Conservation (phyloP, 2,113 vertebrate genomes). For the Piprites chloris region DNA sequence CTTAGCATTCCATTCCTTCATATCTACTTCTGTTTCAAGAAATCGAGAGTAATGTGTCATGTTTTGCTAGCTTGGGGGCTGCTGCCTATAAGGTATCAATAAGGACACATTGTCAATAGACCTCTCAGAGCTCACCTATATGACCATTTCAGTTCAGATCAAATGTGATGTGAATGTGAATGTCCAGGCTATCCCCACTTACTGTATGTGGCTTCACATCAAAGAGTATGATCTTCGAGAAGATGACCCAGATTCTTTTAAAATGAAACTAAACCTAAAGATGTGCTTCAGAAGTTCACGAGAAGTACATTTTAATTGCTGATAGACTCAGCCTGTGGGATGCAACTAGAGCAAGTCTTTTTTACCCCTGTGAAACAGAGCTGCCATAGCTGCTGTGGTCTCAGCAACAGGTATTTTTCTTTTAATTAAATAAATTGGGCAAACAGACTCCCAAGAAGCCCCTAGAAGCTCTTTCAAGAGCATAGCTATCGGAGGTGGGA, state of each 20-base stretch:
- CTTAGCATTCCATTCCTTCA: background rate
- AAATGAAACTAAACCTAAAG: background rate
- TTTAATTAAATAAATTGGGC: background rate
- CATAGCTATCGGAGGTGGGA: rapidly evolving
- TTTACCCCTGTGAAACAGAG: background rate
- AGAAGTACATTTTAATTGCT: background rate
- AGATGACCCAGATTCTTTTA: background rate
- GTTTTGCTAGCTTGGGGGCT: background rate
- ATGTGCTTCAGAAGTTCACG: background rate
- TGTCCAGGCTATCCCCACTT: background rate
- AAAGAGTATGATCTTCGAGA: background rate
- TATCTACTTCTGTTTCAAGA: background rate
- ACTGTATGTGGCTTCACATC: background rate
- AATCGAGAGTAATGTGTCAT: background rate
- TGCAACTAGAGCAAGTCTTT: background rate
- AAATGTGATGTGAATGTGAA: background rate
- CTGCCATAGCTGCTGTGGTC: background rate
- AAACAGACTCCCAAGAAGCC: background rate
- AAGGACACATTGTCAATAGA: background rate
- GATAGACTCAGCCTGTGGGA: background rate
- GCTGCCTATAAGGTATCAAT: background rate
- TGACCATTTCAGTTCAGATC: background rate
- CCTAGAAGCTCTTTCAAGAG: background rate
- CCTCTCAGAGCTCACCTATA: background rate
- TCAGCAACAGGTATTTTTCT: background rate